phyloP scores from a whole-genome alignment of 2,113 vertebrate genomes.

The Corydoras sp. region DNA sequence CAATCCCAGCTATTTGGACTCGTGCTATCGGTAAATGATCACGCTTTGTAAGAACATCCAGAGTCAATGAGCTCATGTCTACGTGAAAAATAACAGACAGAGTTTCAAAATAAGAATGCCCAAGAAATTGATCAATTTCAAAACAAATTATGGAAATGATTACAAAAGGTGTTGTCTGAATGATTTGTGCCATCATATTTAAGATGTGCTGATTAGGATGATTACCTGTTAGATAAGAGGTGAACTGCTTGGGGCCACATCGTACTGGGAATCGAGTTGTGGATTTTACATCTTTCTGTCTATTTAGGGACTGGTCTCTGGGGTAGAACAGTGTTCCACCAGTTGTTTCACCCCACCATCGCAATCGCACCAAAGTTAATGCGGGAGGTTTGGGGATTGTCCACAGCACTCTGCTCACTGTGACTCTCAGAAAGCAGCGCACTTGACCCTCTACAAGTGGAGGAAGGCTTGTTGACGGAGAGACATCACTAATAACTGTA shows the following conservation, averaged over 20 bases:
- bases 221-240: conserved; percentile 85
- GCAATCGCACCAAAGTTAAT: conserved; percentile 68
- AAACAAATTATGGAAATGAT: too few species aligned
- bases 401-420: conserved; percentile 75
- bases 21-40: conserved; percentile 79
- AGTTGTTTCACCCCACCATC: conserved; percentile 91
- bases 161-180: too few species aligned
- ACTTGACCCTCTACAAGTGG: conserved; percentile 85
- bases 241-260: conserved; percentile 85
- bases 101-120: too few species aligned
- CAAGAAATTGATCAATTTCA: too few species aligned
- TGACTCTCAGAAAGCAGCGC: conserved; percentile 80
- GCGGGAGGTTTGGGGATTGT: conserved; percentile 64
- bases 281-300: conserved; percentile 68
- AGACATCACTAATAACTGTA: conserved; percentile 70
- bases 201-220: too few species aligned
- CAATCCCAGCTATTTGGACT: conserved; percentile 72
- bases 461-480: conserved; percentile 78
- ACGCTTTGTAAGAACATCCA: conserved; percentile 79
- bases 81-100: conserved; percentile 6
- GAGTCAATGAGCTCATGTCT: conserved; percentile 88
- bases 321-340: conserved; percentile 78
- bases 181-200: too few species aligned
- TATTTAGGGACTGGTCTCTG: conserved; percentile 60
- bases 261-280: conserved; percentile 78